Conservation (phyloP, 2,888 invertebrate species). For the Tyria jacobaeae region DNA sequence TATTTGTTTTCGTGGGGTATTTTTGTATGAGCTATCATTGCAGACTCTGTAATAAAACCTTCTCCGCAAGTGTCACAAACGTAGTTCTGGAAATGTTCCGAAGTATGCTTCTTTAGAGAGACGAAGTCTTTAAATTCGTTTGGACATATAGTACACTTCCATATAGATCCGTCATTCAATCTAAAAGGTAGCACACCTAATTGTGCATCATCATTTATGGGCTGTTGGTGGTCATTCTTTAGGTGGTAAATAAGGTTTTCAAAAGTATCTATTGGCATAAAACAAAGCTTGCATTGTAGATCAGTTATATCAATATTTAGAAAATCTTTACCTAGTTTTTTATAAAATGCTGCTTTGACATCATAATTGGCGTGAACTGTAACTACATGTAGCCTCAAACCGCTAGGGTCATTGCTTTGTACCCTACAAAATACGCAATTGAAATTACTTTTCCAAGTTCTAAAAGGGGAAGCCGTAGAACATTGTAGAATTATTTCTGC, state of each 20-base stretch:
- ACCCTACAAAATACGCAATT: conserved; percentile 80
- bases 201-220: conserved; percentile 73
- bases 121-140: conserved; percentile 79
- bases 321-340: conserved; percentile 79
- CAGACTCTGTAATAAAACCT: conserved; percentile 80
- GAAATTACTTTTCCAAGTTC: conserved; percentile 81
- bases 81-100: conserved; percentile 80
- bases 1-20: conserved; percentile 81
- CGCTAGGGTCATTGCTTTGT: conserved; percentile 74
- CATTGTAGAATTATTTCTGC: conserved; percentile 79
- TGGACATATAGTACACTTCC: conserved; percentile 80
- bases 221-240: conserved; percentile 76
- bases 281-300: conserved; percentile 79
- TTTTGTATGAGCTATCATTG: conserved; percentile 79
- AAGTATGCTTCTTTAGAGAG: conserved; percentile 77
- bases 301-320: conserved; percentile 79
- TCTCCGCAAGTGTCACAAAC: conserved; percentile 82
- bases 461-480: conserved; percentile 78
- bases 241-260: conserved; percentile 73
- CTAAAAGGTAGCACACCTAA: conserved; percentile 77
- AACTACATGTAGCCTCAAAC: conserved; percentile 70
- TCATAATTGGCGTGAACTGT: conserved; percentile 74
- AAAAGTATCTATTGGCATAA: conserved; percentile 68
- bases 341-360: conserved; percentile 78
- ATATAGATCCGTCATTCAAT: conserved; percentile 74